Evolutionary conservation across 2,888 invertebrate species (phyloP), one percentile per base, ranked within the genome.

Genomic region (Ochropleura leucogaster): DNA sequence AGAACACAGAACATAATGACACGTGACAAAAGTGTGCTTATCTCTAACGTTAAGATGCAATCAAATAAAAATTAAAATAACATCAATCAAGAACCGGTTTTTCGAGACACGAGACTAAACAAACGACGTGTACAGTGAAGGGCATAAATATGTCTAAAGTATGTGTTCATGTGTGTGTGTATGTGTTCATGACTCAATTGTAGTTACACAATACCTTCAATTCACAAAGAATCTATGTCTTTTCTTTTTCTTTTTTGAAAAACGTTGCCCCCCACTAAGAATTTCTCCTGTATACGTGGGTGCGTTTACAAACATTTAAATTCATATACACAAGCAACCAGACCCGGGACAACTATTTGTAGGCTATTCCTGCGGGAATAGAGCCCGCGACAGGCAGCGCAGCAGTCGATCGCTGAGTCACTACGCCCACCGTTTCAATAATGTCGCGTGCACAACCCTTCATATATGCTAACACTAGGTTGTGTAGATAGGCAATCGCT

Each of bases 51-150:
- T 20, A 63, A 63, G 5, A 40, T 6, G 20, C 14, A 46, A 47
- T 79, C 59, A 79, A 79, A 57, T 63, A 69, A 76, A 57, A 46
- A 64, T 60, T 47, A 47, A 60, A 47, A 64, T 53, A 16, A 47
- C 47, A 47, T 77, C 46, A 78, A 51, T 63, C 14, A 40, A 47
- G 16, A 42, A 60, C 42, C 46, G 16, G 66, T 47, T 57, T 51
- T 44, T 47, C 8, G 16, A 10, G 46, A 53, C 53, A 65, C 49
- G 44, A 44, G 30, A 12, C n/a, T 14, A 59, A 51, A 30, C 9
- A 20, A 63, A 59, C n/a, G 12, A 42, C 49, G 18, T 30, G 44
- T 62, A 59, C 30, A 49, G 47, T 72, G 16, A 47, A 20, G 16
- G 4, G 6, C 40, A 46, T 46, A 60, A 44, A 44, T n/a, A 12